Evolutionary conservation across 2,113 vertebrate genomes (phyloP), one percentile per base, ranked within the genome.

Genomic region (Otolemur garnettii): DNA sequence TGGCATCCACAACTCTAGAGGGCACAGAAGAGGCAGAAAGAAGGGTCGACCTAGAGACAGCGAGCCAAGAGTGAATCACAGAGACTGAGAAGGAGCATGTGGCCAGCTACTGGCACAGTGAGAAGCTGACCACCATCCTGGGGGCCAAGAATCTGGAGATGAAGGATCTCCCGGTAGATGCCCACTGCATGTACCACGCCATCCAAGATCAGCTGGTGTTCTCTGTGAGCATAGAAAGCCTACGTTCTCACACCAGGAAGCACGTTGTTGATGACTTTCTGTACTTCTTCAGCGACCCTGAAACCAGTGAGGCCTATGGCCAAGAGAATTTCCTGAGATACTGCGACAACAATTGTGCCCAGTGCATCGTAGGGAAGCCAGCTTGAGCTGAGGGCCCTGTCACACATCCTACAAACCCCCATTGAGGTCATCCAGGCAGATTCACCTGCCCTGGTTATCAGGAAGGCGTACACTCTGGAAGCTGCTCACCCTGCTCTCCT

Each of bases 111-210:
- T 95, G 99, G 74, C 98, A 98, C 69, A 97, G 98, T 10, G 90
- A 99, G 90, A 98, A 98, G 96, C 96, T 99, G 3, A 38, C 97
- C 0, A 84, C 98, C 93, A 99, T 99, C 89, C 98, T 99, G 1
- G 71, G 94, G 1, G 92, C 98, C 79, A 98, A 94, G 60, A 97
- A 98, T 82, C 98, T 99, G 77, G 98, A 99, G 97, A 99, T 99
- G 92, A 99, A 98, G 69, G 98, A 98, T 90, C 99, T 99, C 85
- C 98, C 98, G 0, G 98, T 98, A 1, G 99, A 99, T 14, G 98
- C 99, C 78, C 99, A 99, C 98, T 99, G 99, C 98, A 99, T 99
- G 99, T 99, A 99, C 97, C 99, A 98, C 15, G 99, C 99, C 28
- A 97, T 99, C 71, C 99, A 99, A 96, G 99, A 99, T 95, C 99